A percentile compares a stretch with the other conserved stretches of the same genome.
These are phyloP conservation scores for Naja naja DNA, from an alignment of 2,113 vertebrate genomes.

Conservation along the genomic window DNA sequence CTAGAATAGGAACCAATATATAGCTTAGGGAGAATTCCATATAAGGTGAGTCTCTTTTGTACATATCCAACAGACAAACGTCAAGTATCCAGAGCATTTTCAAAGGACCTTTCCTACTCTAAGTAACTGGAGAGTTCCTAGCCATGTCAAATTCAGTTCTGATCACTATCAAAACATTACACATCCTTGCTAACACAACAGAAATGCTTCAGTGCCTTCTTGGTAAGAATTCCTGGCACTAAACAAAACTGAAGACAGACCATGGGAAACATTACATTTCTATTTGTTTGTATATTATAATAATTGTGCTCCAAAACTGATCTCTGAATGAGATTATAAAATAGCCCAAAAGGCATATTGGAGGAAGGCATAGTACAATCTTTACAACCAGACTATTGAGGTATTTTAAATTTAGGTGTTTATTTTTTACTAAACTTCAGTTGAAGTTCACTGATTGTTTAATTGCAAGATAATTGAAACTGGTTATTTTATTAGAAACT, in stretches of 20 bases:
- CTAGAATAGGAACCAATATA: neutral
- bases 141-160: neutral
- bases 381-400: neutral
- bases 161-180: neutral
- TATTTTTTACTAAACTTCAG: neutral
- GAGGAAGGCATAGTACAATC: neutral
- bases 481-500: neutral
- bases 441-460: neutral
- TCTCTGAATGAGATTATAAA: neutral
- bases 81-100: neutral
- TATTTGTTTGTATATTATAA: neutral
- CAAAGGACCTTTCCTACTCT: neutral
- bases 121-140: neutral
- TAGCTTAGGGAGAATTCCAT: neutral
- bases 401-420: neutral
- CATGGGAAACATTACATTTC: neutral
- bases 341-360: neutral
- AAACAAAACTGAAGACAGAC: neutral
- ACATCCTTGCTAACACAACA: neutral
- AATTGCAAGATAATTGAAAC: neutral
- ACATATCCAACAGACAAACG: neutral
- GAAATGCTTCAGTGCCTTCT: neutral
- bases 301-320: neutral
- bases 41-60: neutral
- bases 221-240: neutral